Conservation (phyloP, 2,113 vertebrate genomes). For the Galemys pyrenaicus region DNA sequence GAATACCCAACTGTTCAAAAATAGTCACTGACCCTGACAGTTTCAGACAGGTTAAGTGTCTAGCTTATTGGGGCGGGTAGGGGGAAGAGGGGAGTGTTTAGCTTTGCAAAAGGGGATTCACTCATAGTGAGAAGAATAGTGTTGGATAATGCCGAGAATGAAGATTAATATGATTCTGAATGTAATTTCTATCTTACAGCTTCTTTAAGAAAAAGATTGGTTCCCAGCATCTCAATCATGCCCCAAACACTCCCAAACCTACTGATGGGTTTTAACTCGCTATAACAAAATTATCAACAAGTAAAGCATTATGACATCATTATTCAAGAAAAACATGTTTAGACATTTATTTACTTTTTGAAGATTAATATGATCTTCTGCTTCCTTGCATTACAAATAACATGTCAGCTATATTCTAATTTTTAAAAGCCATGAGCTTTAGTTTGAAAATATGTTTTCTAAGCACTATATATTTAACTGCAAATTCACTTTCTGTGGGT, state of each 20-base stretch:
- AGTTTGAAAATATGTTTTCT: neutral
- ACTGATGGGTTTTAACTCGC: neutral
- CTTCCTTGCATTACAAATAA: neutral
- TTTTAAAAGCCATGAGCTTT: neutral
- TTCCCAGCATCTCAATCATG: neutral
- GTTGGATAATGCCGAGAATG: neutral
- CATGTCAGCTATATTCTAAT: neutral
- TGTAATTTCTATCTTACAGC: neutral
- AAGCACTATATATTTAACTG: neutral
- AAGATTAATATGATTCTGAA: neutral
- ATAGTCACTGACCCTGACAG: neutral
- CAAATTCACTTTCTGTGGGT: neutral
- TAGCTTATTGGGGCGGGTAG: neutral
- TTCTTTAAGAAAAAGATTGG: neutral
- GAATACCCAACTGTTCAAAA: neutral
- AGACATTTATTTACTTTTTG: neutral
- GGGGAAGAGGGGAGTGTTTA: neutral
- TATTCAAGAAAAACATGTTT: conserved; percentile 20
- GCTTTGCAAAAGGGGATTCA: neutral
- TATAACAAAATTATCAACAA: neutral
- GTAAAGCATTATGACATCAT: neutral
- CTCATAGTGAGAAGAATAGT: neutral
- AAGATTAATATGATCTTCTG: neutral
- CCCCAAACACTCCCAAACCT: neutral
- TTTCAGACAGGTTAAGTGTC: neutral